Evolutionary conservation across 1,140 invertebrate genomes (phyloP), one percentile per base, ranked within the genome.

Genomic region (Pseudomyrmex dendroicus): DNA sequence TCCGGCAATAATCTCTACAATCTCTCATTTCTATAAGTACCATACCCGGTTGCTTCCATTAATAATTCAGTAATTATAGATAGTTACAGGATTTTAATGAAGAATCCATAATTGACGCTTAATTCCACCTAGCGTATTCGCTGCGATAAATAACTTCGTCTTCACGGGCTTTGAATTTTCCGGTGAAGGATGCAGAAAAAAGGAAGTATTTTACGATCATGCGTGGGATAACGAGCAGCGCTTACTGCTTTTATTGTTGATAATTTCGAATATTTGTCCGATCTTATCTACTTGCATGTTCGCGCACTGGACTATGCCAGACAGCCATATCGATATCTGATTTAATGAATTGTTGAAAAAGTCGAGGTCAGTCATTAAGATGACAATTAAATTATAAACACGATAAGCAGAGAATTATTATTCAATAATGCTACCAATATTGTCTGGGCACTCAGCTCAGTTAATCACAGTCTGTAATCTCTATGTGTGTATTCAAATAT

Each of bases 71-170:
- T 86, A 86, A 86, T 86, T 86, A 84, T 62, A 80, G 74, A 84
- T 84, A 84, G 83, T 46, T 50, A 80, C 62, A 67, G 82, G 35
- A 73, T 73, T 86, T 78, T 86, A 86, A 84, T 73, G 73, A 86
- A 86, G 84, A 86, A 86, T 86, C 48, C 82, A 54, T 86, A 86
- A 86, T 86, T 86, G 84, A 86, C 84, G 84, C 73, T 84, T 86
- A 59, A 86, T 84, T 86, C 84, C 62, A 72, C 84, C 66, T 61
- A 48, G 63, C n/a, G 59, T 59, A 73, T 66, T 54, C 44, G 62
- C 44, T 62, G 15, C 72, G n/a, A 73, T 83, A 83, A 85, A 83
- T 74, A 85, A 85, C 50, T 68, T 9, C 15, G 46, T 56, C 35
- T 76, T 85, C 84, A 59, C 72, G 80, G 54, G n/a, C 50, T 68